Base-by-base conservation (phyloP, 2,797 vertebrate species). In the Diceros bicornis region DNA sequence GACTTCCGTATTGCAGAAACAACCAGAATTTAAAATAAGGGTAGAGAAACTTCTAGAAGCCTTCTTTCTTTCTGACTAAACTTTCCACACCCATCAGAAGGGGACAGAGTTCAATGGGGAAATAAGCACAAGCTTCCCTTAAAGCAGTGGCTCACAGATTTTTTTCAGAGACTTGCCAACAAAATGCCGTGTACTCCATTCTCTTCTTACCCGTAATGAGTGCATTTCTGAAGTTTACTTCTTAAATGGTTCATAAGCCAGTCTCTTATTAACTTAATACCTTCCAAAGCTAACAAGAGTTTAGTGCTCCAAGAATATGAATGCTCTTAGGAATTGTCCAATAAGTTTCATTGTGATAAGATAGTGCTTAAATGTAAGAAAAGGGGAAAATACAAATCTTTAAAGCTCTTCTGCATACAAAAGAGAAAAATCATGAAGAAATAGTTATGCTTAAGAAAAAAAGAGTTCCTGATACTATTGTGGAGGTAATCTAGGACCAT, bases 41-140 rank as follows among this genome's bases (percentile, higher is more conserved):
- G 47, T 21, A 72, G 34, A 89, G 84, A 94, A 95, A 29, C 37
- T 89, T 92, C 90, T 44, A 32, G 78, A 79, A 95, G 69, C 4
- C 37, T 96, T 52, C 29, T 89, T 50, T 44, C 92, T 94, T 85
- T 94, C 83, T 96, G 93, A 95, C 81, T 93, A 96, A 96, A 25
- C 68, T 62, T 44, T n/a, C 97, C 96, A 95, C 94, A 71, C 97
- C 96, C 91, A 32, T 50, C 27, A 37, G 41, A 66, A 71, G 57
- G 93, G 78, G 66, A 68, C 96, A 91, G 91, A 97, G 97, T 96
- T 97, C 94, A 97, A 0, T n/a, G 37, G 4, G 37, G 79, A 57
- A 96, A 66, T 61, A 79, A 95, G 75, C 52, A 66, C 8, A 85
- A 74, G 62, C n/a, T 86, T 85, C 17, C 55, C 32, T 78, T 55